Percentiles rank a stretch among this genome's conserved stretches.
phyloP scores from a whole-genome alignment of 2,888 invertebrate genomes.

The Hemistola chrysoprasaria region DNA sequence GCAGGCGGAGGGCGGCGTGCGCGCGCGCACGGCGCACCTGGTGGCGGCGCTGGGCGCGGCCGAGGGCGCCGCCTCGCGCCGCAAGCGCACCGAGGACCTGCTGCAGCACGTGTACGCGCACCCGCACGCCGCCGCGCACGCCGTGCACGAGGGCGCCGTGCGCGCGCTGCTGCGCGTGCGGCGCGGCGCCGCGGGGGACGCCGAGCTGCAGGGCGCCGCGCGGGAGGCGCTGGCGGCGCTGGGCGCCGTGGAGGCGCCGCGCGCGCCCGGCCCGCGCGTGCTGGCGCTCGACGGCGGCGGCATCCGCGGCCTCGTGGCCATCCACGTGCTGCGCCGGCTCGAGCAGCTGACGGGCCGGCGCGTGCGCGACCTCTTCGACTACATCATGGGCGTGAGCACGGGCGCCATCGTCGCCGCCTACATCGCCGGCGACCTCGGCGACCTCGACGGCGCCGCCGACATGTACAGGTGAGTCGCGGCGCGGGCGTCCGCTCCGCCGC shows the following conservation, averaged over 20 bases:
- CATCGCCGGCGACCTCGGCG: constrained; percentile 64
- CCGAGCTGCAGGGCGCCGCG: constrained; percentile 77
- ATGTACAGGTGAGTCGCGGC: constrained; percentile 28
- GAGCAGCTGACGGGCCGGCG: constrained; percentile 86
- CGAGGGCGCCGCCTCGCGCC: constrained; percentile 78
- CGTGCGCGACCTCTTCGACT: constrained; percentile 92
- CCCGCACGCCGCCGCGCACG: constrained; percentile 87
- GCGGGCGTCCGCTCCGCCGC: too few species aligned
- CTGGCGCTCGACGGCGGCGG: constrained; percentile 96
- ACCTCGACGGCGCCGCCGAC: neutral
- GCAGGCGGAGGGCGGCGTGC: constrained; percentile 76
- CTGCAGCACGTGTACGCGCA: constrained; percentile 87
- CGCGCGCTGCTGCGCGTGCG: constrained; percentile 83
- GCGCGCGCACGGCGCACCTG: constrained; percentile 85
- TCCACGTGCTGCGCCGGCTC: constrained; percentile 90
- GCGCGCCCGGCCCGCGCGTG: constrained; percentile 86
- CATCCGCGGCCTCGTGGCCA: constrained; percentile 91
- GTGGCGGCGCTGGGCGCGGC: constrained; percentile 84
- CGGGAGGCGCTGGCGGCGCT: constrained; percentile 68
- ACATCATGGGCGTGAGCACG: constrained; percentile 92
- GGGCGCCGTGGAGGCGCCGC: constrained; percentile 88
- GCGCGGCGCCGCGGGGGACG: constrained; percentile 81
- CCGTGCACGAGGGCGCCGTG: constrained; percentile 87
- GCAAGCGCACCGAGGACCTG: constrained; percentile 86
- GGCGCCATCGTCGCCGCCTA: constrained; percentile 91